Percentiles rank a stretch among this genome's conserved stretches.
Evolutionary conservation across 2,888 invertebrate genomes (phyloP).

Genomic region (Brenthis daphne): DNA sequence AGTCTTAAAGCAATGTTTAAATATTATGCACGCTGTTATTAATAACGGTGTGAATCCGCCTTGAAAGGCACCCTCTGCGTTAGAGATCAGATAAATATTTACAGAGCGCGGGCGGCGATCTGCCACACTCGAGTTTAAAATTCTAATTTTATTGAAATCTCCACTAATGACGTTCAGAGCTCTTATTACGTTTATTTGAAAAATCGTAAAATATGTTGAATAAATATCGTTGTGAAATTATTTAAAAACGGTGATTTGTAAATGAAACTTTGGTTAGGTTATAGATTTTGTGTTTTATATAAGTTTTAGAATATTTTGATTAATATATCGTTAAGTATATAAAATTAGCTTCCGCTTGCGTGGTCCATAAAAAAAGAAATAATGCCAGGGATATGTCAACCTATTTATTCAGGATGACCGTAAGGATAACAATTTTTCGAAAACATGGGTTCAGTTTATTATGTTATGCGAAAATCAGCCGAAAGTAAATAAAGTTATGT

Average conservation of each 20-base stretch:
- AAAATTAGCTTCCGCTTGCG: too few relatives aligned
- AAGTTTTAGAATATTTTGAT: conserved; percentile 5
- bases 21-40: neutral
- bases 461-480: too few relatives aligned
- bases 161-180: conserved; percentile 41
- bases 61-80: conserved; percentile 40
- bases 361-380: too few relatives aligned
- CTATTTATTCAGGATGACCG: too few relatives aligned
- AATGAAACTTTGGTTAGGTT: neutral
- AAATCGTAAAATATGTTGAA: conserved; percentile 16
- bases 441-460: too few relatives aligned
- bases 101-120: conserved; percentile 55
- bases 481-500: too few relatives aligned
- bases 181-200: conserved; percentile 32
- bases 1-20: too few relatives aligned
- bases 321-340: conserved; percentile 2
- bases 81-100: conserved; percentile 65
- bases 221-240: conserved; percentile 2
- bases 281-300: neutral
- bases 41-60: conserved; percentile 36
- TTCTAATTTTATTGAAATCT: conserved; percentile 68
- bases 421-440: too few relatives aligned
- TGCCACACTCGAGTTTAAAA: conserved; percentile 66
- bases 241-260: neutral
- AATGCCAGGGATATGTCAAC: too few relatives aligned